These are phyloP conservation scores for Aphodius granarius DNA, from an alignment of 2,888 invertebrate genomes.

Conservation along the genomic window DNA sequence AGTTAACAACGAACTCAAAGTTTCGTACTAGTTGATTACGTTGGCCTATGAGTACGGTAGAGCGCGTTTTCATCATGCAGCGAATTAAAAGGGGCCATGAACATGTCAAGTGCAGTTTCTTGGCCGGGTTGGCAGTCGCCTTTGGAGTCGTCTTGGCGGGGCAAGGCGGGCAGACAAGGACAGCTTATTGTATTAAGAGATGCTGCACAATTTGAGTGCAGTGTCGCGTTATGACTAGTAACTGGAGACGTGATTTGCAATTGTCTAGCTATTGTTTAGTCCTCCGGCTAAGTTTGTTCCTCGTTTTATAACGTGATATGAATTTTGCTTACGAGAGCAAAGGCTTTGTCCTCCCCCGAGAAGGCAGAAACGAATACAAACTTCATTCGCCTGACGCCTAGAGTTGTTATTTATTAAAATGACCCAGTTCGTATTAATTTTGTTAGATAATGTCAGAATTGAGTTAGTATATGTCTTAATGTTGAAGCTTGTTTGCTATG, in stretches of 20 bases:
- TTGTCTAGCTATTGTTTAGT: not conserved
- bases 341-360: not conserved
- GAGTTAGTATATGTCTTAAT: no score
- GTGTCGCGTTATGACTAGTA: not conserved
- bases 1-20: not conserved
- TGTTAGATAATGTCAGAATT: no score
- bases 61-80: not conserved
- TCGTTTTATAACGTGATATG: not conserved
- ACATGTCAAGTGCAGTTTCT: not conserved
- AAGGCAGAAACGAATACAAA: not conserved
- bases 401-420: no score
- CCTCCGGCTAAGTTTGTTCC: not conserved
- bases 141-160: not conserved
- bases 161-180: not conserved
- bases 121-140: not conserved
- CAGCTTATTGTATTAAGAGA: not conserved
- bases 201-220: not conserved
- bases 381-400: not conserved
- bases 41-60: not conserved
- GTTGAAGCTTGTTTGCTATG: no score
- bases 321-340: no score
- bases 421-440: no score
- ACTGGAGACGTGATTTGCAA: not conserved
- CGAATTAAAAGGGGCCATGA: not conserved
- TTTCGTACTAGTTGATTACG: not conserved